A percentile compares a stretch with the other conserved stretches of the same genome.
These are phyloP conservation scores for Peromyscus attwateri DNA, from an alignment of 2,797 vertebrate genomes.

Conservation along the genomic window DNA sequence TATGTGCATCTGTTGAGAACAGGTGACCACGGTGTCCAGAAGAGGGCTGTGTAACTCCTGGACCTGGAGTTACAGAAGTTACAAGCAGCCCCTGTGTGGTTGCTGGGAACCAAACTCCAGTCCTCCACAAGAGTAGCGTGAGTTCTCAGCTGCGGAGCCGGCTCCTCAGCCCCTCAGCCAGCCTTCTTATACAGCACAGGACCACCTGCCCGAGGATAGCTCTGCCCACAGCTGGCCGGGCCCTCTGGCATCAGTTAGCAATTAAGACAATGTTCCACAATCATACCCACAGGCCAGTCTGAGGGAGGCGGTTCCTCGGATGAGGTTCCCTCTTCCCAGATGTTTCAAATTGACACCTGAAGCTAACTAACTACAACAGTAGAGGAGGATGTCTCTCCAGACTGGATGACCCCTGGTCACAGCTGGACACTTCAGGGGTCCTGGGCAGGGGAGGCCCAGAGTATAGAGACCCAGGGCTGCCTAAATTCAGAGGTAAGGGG, in stretches of 20 bases:
- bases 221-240: background rate
- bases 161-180: background rate
- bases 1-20: background rate
- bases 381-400: too few species aligned
- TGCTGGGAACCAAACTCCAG: background rate
- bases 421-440: background rate
- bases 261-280: background rate
- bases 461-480: background rate
- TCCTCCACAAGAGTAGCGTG: too few species aligned
- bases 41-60: background rate
- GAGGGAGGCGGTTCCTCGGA: too few species aligned
- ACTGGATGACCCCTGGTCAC: background rate
- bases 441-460: background rate
- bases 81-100: background rate
- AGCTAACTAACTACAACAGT: background rate
- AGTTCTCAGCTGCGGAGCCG: background rate
- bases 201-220: background rate
- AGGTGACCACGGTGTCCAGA: background rate
- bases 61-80: background rate
- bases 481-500: background rate
- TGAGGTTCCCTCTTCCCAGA: background rate
- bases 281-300: background rate
- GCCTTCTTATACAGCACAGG: too few species aligned
- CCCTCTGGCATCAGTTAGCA: background rate
- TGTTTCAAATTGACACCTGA: background rate